Conservation (phyloP, 2,797 vertebrate species). For the Clamator glandarius region DNA sequence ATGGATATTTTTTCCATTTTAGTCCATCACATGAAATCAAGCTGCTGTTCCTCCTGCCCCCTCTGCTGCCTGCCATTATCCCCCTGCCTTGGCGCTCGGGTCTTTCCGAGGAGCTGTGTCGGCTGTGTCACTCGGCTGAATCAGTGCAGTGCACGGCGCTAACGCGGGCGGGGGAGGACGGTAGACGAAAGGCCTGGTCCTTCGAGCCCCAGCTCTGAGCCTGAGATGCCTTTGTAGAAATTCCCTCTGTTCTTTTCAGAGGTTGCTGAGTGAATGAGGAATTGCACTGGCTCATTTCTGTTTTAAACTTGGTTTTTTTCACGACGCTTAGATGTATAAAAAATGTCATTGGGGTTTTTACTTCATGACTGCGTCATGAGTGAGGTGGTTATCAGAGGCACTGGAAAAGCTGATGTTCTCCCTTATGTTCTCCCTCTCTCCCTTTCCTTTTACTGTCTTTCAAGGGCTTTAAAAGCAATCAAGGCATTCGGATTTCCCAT, state of each 20-base stretch:
- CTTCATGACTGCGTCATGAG: not conserved
- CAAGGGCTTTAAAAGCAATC: conserved; percentile 8
- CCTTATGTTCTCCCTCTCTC: not conserved
- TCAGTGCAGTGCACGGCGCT: not conserved
- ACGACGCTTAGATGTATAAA: not conserved
- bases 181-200: not conserved
- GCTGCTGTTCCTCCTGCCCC: not conserved
- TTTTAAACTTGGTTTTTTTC: not conserved
- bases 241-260: conserved; percentile 43
- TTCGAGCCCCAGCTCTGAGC: not conserved
- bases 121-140: not conserved
- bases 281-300: not conserved
- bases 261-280: not conserved
- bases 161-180: not conserved
- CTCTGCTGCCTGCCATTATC: not conserved
- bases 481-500: not conserved
- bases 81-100: not conserved
- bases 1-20: not conserved
- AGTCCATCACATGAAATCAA: not conserved
- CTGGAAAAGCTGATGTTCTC: not conserved
- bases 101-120: not conserved
- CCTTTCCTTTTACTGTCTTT: conserved; percentile 1
- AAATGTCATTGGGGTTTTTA: not conserved
- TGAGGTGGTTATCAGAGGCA: not conserved
- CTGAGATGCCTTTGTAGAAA: not conserved